Conservation (phyloP, 2,888 invertebrate species). For the Lithosia quadra region DNA sequence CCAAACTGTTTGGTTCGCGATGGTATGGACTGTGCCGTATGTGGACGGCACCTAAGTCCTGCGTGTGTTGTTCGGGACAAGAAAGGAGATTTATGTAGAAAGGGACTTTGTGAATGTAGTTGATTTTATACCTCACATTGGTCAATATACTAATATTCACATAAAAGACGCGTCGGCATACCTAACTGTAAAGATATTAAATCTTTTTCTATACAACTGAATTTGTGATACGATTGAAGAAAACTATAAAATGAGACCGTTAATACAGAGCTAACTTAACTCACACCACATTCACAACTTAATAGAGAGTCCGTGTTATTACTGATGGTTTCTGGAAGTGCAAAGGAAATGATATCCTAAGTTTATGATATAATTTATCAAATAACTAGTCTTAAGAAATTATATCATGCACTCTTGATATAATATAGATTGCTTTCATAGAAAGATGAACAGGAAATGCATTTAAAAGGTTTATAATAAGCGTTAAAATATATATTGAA, state of each 20-base stretch:
- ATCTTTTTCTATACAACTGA: constrained; percentile 30
- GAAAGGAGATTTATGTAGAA: too few species aligned
- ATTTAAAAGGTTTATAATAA: constrained; percentile 6
- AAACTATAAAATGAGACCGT: constrained; percentile 33
- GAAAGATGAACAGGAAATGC: constrained; percentile 16
- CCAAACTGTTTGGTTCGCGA: too few species aligned
- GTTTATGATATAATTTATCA: constrained; percentile 37
- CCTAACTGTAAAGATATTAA: constrained; percentile 24
- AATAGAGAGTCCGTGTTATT: constrained; percentile 25
- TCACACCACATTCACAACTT: constrained; percentile 21
- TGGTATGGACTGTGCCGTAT: too few species aligned
- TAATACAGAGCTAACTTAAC: constrained; percentile 30
- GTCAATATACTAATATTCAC: constrained; percentile 12
- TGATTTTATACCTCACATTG: constrained; percentile 11
- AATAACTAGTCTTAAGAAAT: constrained; percentile 27
- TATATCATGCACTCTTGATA: constrained; percentile 9
- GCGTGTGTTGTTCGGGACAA: too few species aligned
- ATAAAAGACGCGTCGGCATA: constrained; percentile 3
- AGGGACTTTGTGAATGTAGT: neutral
- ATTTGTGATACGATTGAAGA: constrained; percentile 26
- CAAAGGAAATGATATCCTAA: constrained; percentile 30
- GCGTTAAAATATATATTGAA: neutral
- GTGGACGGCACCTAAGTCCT: too few species aligned
- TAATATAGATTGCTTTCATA: constrained; percentile 6
- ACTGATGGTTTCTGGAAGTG: constrained; percentile 36